These are phyloP conservation scores for Pseudonaja textilis DNA, from an alignment of 2,113 vertebrate genomes.

Conservation along the genomic window DNA sequence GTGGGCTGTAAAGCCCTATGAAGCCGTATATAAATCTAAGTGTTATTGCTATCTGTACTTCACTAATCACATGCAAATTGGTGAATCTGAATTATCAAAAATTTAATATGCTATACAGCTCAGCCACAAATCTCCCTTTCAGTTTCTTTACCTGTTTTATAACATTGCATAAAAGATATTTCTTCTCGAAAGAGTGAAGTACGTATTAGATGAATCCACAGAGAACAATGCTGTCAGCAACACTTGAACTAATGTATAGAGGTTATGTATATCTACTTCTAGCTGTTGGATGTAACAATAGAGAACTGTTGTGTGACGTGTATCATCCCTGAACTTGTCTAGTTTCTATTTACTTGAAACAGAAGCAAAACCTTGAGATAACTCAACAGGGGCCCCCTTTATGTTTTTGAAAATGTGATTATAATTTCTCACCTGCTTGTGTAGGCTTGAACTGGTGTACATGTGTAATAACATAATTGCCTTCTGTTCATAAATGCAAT, in stretches of 20 bases:
- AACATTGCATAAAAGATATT: neutral
- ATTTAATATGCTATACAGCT: neutral
- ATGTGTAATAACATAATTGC: constrained; percentile 28
- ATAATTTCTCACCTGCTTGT: neutral
- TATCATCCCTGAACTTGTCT: neutral
- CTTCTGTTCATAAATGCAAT: constrained; percentile 52
- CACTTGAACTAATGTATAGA: neutral
- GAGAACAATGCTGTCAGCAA: neutral
- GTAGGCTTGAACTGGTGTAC: constrained; percentile 1
- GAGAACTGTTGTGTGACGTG: neutral
- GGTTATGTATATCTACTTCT: neutral
- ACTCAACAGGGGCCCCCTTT: neutral
- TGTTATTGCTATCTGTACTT: neutral
- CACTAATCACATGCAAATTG: neutral
- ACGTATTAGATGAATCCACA: neutral
- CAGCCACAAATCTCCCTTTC: neutral
- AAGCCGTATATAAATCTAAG: no score
- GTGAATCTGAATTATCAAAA: neutral
- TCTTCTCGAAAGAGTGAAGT: neutral
- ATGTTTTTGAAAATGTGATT: neutral
- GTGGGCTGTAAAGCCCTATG: no score
- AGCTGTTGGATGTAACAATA: neutral
- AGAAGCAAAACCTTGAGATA: neutral
- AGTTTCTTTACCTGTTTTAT: neutral
- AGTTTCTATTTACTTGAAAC: neutral